phyloP scores from a whole-genome alignment of 2,797 vertebrate species.

The Lutra lutra region DNA sequence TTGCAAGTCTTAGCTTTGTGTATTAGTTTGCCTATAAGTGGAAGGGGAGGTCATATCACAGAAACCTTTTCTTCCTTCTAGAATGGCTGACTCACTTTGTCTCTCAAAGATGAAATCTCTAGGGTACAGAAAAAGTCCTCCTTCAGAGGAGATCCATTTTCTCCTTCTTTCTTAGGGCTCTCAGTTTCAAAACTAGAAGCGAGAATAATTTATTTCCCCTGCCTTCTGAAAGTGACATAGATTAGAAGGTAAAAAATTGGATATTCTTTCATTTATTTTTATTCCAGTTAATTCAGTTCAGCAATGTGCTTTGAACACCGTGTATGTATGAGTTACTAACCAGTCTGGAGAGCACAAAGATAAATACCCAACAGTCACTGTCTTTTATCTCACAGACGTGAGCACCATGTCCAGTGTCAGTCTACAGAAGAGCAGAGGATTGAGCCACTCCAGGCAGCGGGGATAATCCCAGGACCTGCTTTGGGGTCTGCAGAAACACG shows the following conservation, averaged over 20 bases:
- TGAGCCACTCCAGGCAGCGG: neutral
- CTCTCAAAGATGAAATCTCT: neutral
- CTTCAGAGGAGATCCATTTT: neutral
- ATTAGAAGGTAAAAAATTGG: neutral
- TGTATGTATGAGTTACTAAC: neutral
- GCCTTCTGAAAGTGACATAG: neutral
- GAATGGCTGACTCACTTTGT: neutral
- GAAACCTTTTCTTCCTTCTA: neutral
- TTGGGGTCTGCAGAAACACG: neutral
- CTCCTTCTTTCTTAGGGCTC: neutral
- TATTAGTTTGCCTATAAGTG: neutral
- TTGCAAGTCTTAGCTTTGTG: constrained; percentile 23
- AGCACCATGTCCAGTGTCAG: neutral
- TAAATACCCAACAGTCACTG: neutral
- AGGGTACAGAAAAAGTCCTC: neutral
- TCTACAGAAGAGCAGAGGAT: neutral
- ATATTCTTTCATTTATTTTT: constrained; percentile 15
- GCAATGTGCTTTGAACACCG: neutral
- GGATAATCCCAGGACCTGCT: neutral
- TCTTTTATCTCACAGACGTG: neutral
- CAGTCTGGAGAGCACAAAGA: neutral
- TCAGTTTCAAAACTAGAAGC: constrained; percentile 32
- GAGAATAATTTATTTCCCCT: neutral
- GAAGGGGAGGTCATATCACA: neutral
- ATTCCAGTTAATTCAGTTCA: constrained; percentile 6